Evolutionary conservation across 2,797 vertebrate genomes (phyloP), one percentile per base, ranked within the genome.

Genomic region (Alcedo quadribrachys): DNA sequence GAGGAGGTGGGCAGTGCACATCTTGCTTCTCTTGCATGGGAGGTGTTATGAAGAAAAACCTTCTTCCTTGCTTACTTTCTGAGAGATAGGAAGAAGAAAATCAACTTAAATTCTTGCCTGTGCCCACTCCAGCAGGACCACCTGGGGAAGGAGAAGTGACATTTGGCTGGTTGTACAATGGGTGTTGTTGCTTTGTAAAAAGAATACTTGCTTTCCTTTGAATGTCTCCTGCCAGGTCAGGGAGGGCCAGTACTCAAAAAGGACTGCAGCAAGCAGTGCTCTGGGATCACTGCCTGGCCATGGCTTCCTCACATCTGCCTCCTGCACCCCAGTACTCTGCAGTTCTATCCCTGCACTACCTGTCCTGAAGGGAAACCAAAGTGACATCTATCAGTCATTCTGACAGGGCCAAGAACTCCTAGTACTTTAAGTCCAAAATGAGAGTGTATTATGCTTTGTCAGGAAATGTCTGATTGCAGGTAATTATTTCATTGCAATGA

Each of bases 401-500:
- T 11, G 5, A 58, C 1, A 7, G 24, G 66, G 28, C 45, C 33
- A 82, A 70, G 33, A 82, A 80, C 21, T 84, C 55, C 11, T 53
- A 50, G 74, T 63, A 65, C 24, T 77, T 79, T 21, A 76, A 81
- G 27, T 50, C 50, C 46, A 67, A 58, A 88, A 45, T 9, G 48
- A 71, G 46, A 37, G 12, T 65, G 91, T 62, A 77, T 51, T 82
- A 37, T 32, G 66, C 55, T 95, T 90, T 92, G n/a, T 94, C 82
- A 91, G 60, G 71, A 96, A 92, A 61, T 57, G 43, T 60, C 53
- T 76, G 90, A 92, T 77, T 80, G 24, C 51, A 90, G 55, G 33
- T 33, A 90, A 70, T 82, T 88, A 22, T 88, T 90, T 85, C 85
- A 93, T 82, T 91, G 18, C 71, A 77, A 89, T 40, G 77, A 86